Conservation (phyloP, 1,140 invertebrate species). For the Rhyacophila brunnea region DNA sequence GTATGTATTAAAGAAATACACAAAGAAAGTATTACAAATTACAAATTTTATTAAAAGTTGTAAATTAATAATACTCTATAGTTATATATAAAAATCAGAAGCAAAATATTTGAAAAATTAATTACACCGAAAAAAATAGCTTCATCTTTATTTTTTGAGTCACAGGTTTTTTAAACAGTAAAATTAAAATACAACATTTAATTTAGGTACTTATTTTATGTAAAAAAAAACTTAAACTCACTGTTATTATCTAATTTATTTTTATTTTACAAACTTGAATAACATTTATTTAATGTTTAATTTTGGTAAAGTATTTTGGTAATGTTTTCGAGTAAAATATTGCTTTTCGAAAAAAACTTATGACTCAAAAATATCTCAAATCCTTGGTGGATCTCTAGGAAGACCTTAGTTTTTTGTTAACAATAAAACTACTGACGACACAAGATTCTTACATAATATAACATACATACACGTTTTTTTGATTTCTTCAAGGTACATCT, state of each 20-base stretch:
- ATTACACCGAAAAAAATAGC: too few species aligned
- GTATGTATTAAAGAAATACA: too few species aligned
- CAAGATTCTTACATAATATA: conserved; percentile 11
- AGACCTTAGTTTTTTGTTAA: conserved; percentile 30
- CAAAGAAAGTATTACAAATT: too few species aligned
- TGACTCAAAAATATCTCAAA: conserved; percentile 1
- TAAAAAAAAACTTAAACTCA: background rate
- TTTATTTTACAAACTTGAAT: background rate
- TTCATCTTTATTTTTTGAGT: background rate
- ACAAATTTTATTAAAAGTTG: too few species aligned
- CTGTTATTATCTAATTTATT: background rate
- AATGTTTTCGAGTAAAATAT: too few species aligned
- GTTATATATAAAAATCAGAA: too few species aligned
- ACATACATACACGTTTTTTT: conserved; percentile 15
- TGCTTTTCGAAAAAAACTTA: background rate
- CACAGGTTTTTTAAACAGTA: background rate
- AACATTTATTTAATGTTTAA: background rate
- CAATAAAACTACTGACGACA: conserved; percentile 29
- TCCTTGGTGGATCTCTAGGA: conserved; percentile 27
- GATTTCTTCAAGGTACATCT: conserved; percentile 19
- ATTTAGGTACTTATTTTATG: background rate
- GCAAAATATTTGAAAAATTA: too few species aligned
- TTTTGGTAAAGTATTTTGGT: too few species aligned
- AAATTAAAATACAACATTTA: background rate
- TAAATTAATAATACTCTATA: too few species aligned